These are phyloP conservation scores for Drosophila quinaria DNA, from an alignment of 2,888 invertebrate genomes.

Conservation along the genomic window DNA sequence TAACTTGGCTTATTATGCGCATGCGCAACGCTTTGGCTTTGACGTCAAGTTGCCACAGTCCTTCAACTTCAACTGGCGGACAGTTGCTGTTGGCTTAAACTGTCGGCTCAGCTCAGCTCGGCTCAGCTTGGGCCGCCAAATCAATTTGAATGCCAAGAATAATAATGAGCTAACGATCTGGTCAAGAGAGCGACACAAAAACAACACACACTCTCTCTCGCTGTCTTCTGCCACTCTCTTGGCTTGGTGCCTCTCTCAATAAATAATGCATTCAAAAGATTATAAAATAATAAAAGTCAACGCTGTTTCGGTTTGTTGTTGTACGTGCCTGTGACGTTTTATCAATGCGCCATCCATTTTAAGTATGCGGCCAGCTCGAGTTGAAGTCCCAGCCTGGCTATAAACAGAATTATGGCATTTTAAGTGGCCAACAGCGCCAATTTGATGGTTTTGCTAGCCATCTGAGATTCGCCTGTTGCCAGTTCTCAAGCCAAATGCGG, in stretches of 20 bases:
- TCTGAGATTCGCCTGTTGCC: slow-evolving; percentile 25
- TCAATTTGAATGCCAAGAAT: slow-evolving; percentile 70
- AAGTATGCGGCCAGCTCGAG: slow-evolving; percentile 36
- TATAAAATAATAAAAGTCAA: slow-evolving; percentile 78
- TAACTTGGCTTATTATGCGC: slow-evolving; percentile 36
- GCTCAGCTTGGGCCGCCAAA: slow-evolving; percentile 55
- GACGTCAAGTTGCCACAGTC: slow-evolving; percentile 76
- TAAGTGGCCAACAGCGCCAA: slow-evolving; percentile 71
- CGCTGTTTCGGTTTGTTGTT: slow-evolving; percentile 53
- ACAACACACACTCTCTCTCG: slow-evolving; percentile 7
- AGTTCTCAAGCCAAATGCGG: slow-evolving; percentile 43
- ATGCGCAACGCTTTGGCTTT: slow-evolving; percentile 58
- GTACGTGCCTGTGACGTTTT: slow-evolving; percentile 79
- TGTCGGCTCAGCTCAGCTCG: slow-evolving; percentile 49
- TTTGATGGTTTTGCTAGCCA: slow-evolving; percentile 44
- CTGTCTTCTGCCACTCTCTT: slow-evolving; percentile 14
- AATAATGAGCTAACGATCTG: slow-evolving; percentile 65
- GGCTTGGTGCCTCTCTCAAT: slow-evolving; percentile 19
- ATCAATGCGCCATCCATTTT: slow-evolving; percentile 68
- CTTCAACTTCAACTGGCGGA: slow-evolving; percentile 75
- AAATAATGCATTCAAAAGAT: slow-evolving; percentile 62
- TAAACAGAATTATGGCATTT: slow-evolving; percentile 78
- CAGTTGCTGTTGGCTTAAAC: slow-evolving; percentile 52
- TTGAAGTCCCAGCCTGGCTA: slow-evolving; percentile 37
- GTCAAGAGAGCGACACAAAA: slow-evolving; percentile 34